Base-by-base conservation (phyloP, 2,797 vertebrate genomes). In the Ceryle rudis region DNA sequence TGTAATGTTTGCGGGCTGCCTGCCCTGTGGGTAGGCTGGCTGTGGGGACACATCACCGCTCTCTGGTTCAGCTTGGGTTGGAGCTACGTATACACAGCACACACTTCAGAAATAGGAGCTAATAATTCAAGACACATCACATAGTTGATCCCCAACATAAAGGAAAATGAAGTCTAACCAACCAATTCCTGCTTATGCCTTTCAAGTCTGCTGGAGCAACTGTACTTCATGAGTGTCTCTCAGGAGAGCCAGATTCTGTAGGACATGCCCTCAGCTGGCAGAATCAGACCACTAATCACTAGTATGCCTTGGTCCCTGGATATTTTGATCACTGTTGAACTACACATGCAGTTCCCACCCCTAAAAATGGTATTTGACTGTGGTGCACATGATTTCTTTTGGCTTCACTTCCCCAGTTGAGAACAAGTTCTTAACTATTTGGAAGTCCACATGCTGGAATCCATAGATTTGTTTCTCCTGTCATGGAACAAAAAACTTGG, bases 311-410 rank as follows among this genome's bases (percentile, higher is more conserved):
- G 60, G 55, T 61, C 66, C 20, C 55, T 5, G 52, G 77, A 82
- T 95, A 93, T 94, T 96, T 96, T 97, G 92, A 94, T 94, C 91
- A 14, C 82, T 74, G 80, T 33, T 94, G 93, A 90, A 95, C 77
- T 73, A 89, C 77, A 86, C 84, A 70, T 22, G 37, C 82, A 88
- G 62, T 81, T 90, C 58, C 74, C 39, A 60, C 78, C 81, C 90
- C 88, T 95, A 95, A 93, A 96, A 95, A 89, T 90, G 94, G 95
- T 77, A 79, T 91, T 96, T 94, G 91, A 86, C 82, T 81, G 80
- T 73, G 72, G 57, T 90, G 89, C 91, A 90, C 70, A 64, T 94
- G 85, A 86, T 78, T 97, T 96, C 91, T 87, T 93, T 86, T 82
- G 86, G 83, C 89, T 94, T 87, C 80, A 86, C 81, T 93, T 87